phyloP scores from a whole-genome alignment of 2,888 invertebrate species.

The Chrysolina haemoptera region DNA sequence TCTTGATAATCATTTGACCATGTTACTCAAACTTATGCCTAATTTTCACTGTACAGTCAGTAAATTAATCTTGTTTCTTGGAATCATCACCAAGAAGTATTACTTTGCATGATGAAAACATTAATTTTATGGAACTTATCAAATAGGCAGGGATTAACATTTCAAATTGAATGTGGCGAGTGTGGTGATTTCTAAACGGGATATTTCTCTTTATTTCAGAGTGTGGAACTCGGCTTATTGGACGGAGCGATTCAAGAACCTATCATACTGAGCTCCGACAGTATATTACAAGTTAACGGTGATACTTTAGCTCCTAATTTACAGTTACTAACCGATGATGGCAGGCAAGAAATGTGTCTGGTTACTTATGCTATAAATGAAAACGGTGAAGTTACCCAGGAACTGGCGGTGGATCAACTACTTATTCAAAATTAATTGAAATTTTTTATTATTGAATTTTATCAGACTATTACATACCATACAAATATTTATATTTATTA shows the following conservation, averaged over 20 bases:
- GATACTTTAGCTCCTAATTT: slow-evolving; percentile 59
- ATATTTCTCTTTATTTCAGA: not conserved
- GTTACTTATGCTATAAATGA: slow-evolving; percentile 70
- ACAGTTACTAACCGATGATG: slow-evolving; percentile 72
- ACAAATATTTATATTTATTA: not conserved
- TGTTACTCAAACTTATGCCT: no score
- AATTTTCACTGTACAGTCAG: no score
- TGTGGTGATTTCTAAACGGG: not conserved
- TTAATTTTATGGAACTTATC: no score
- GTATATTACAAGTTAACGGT: slow-evolving; percentile 18
- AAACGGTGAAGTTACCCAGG: slow-evolving; percentile 28
- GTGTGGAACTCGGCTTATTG: not conserved
- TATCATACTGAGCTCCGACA: slow-evolving; percentile 17
- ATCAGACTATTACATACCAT: not conserved
- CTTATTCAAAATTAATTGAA: not conserved
- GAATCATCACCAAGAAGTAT: no score
- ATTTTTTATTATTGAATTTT: not conserved
- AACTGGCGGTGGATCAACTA: slow-evolving; percentile 28
- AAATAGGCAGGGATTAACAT: no score
- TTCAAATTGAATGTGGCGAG: no score
- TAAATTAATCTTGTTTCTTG: no score
- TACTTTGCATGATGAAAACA: no score
- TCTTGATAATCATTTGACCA: no score
- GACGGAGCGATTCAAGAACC: slow-evolving; percentile 7
- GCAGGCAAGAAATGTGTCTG: slow-evolving; percentile 75